A percentile compares a stretch with the other conserved stretches of the same genome.
phyloP scores from a whole-genome alignment of 2,888 invertebrate species.

The Dusona sp. region DNA sequence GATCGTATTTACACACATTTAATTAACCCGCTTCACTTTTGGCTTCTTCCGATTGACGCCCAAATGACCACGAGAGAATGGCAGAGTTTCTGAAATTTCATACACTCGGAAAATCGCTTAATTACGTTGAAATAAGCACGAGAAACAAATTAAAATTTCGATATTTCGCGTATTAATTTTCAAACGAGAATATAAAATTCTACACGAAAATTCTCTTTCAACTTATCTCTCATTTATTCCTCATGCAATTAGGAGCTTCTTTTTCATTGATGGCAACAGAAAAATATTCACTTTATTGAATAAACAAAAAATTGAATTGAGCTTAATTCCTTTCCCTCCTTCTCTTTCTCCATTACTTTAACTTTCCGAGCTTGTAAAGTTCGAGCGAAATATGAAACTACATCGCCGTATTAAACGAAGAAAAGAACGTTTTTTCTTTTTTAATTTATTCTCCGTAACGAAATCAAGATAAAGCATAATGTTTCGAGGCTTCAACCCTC shows the following conservation, averaged over 20 bases:
- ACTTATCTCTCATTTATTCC: background rate
- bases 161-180: background rate
- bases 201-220: background rate
- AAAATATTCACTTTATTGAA: background rate
- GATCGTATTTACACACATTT: conserved; percentile 61
- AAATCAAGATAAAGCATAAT: background rate
- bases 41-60: conserved; percentile 53
- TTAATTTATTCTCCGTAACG: background rate
- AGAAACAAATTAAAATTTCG: background rate
- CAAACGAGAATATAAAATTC: background rate
- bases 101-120: too few species aligned
- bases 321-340: background rate
- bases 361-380: conserved; percentile 46
- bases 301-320: conserved; percentile 4
- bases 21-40: conserved; percentile 35
- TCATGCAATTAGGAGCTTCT: background rate
- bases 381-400: conserved; percentile 59
- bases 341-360: background rate
- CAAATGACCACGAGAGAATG: conserved; percentile 47
- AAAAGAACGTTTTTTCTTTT: background rate
- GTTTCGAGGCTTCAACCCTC: background rate
- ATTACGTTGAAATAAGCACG: background rate
- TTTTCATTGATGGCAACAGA: background rate
- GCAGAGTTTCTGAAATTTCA: background rate
- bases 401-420: background rate